Evolutionary conservation across 2,888 invertebrate species (phyloP), one percentile per base, ranked within the genome.

Genomic region (Nasonia oneida): DNA sequence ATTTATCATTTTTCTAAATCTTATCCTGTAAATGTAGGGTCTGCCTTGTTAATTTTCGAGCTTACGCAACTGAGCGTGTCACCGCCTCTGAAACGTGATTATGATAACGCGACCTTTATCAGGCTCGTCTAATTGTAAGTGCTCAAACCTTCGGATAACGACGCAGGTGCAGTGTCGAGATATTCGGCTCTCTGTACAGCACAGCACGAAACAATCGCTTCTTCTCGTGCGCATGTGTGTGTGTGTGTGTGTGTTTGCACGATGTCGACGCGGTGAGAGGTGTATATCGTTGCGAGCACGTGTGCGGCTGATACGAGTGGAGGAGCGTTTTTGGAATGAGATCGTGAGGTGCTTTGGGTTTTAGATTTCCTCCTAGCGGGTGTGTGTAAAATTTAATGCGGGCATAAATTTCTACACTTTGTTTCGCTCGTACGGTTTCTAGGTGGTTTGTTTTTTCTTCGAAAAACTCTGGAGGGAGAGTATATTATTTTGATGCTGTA

Each of bases 241-340:
- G 15, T 29, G 29, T 29, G 37, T 37, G 37, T 37, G 4, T 37
- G 4, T 37, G 37, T 37, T 37, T 37, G 37, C 37, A 1, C 37
- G 37, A 37, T 37, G 37, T 37, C 37, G 37, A 37, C 37, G 37
- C 37, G 4, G 37, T 37, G 37, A 37, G 37, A 37, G 37, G 37
- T 29, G 29, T 37, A 37, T 37, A 37, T 37, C 37, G 3, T 37
- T 37, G 37, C 14, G 5, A 53, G 18, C 53, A 53, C 53, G 53
- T 53, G 53, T 91, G 91, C 37, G 37, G 37, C 91, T 91, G 89
- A 90, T 88, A 78, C 87, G 89, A 90, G 90, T 42, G 91, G 91
- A 92, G 92, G 91, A 91, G 91, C 23, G 29, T 64, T 64, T 64
- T 64, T 64, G 53, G 53, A 42, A 42, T 42, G 42, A 42, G 53